Percentiles rank a stretch among this genome's conserved stretches.
Conservation (phyloP, 2,888 invertebrate genomes). For the Corythucha ciliata region DNA sequence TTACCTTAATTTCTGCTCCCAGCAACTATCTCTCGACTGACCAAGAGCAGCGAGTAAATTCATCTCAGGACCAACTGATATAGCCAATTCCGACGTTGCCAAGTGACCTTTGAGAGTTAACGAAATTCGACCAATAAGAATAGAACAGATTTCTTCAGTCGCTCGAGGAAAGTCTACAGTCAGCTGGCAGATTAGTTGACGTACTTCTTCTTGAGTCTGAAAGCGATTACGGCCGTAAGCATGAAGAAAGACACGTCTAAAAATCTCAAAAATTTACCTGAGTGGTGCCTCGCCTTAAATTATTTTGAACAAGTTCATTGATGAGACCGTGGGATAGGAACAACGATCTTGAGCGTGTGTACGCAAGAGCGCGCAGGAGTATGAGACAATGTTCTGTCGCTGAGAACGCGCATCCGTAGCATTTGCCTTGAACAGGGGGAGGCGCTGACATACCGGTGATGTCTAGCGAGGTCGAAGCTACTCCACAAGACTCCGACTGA, state of each 20-base stretch:
- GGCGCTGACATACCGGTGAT: slow-evolving; percentile 19
- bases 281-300: slow-evolving; percentile 74
- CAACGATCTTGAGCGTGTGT: slow-evolving; percentile 63
- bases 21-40: slow-evolving; percentile 87
- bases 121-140: slow-evolving; percentile 77
- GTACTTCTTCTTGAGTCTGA: slow-evolving; percentile 73
- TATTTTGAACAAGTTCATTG: slow-evolving; percentile 80
- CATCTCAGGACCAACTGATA: slow-evolving; percentile 81
- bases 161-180: slow-evolving; percentile 77
- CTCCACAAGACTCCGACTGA: slow-evolving; percentile 53
- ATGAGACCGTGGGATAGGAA: slow-evolving; percentile 78
- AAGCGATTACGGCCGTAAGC: background rate
- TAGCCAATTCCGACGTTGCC: slow-evolving; percentile 60
- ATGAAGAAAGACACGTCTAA: background rate
- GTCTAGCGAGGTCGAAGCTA: slow-evolving; percentile 28
- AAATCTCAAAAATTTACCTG: slow-evolving; percentile 44
- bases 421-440: slow-evolving; percentile 48
- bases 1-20: slow-evolving; percentile 78
- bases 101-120: slow-evolving; percentile 66
- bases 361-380: slow-evolving; percentile 77
- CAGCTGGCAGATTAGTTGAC: slow-evolving; percentile 76
- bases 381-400: slow-evolving; percentile 92
- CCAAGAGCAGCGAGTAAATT: slow-evolving; percentile 76
- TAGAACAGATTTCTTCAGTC: slow-evolving; percentile 70
- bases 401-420: slow-evolving; percentile 81